A percentile compares a stretch with the other conserved stretches of the same genome.
Conservation (phyloP, 2,113 vertebrate species). For the Polyodon spathula region DNA sequence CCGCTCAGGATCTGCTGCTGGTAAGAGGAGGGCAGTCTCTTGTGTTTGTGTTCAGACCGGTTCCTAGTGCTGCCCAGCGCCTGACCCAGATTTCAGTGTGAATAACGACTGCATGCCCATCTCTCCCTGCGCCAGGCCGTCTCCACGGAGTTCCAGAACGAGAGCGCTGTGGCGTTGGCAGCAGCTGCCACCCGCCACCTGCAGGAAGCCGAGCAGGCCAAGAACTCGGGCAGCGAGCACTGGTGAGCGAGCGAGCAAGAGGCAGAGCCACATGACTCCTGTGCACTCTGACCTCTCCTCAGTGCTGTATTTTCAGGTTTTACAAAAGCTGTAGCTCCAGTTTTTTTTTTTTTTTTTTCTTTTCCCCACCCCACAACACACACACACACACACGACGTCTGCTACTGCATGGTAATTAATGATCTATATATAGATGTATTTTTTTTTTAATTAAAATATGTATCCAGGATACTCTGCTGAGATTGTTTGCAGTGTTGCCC, state of each 20-base stretch:
- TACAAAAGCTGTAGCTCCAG: no score
- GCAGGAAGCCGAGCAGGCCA: slow-evolving; percentile 89
- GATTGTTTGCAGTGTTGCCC: no score
- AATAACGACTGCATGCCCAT: neutral
- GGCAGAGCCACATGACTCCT: no score
- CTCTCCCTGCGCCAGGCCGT: slow-evolving; percentile 62
- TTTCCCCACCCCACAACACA: no score
- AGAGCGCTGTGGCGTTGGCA: slow-evolving; percentile 86
- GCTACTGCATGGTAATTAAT: no score
- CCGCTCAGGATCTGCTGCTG: slow-evolving; percentile 9
- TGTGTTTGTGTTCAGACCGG: neutral
- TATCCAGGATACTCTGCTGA: no score
- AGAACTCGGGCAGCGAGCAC: slow-evolving; percentile 70
- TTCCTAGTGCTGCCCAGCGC: neutral
- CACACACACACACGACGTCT: no score
- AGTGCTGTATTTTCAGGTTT: no score
- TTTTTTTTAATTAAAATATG: no score
- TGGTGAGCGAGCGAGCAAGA: slow-evolving; percentile 58
- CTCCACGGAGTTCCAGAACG: slow-evolving; percentile 92
- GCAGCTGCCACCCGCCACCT: slow-evolving; percentile 88
- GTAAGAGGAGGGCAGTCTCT: neutral
- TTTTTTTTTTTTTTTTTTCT: no score
- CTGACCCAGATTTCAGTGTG: neutral
- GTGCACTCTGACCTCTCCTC: neutral
- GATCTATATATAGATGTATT: no score